Evolutionary conservation across 2,113 vertebrate species (phyloP), one percentile per base, ranked within the genome.

Genomic region (Gavialis gangeticus): DNA sequence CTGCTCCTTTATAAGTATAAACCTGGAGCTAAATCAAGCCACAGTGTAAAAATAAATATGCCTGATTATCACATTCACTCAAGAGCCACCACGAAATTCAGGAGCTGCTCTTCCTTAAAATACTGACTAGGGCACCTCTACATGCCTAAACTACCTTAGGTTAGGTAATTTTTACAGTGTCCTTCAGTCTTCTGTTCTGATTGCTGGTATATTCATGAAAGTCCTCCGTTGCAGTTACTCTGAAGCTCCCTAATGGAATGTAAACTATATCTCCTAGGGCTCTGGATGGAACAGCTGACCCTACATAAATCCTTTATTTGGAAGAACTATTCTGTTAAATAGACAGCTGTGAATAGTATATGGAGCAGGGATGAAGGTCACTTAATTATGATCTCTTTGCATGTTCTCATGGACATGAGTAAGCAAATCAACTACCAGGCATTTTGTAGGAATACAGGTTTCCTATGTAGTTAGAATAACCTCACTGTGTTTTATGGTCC

Each of bases 11-110:
- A 85, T 58, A n/a, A 71, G 54, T 13, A 12, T 85, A 84, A 89
- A 92, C 86, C 91, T 79, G 93, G 85, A 63, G 82, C 27, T 71
- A 82, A 58, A 37, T 86, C 63, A 89, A 87, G 89, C 55, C 54
- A 71, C 75, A 22, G 58, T 82, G 67, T 66, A 94, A 97, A 97
- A 97, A 97, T 96, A 97, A 96, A 85, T 6, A 24, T 64, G 84
- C 37, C 55, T 2, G 11, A 76, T 76, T 21, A 64, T 80, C 4
- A 7, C 81, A 80, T 87, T 94, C n/a, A 37, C 58, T 71, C 1
- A 0, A 64, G 58, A 57, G 46, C 76, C 1, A 3, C 25, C 79
- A 69, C 58, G 22, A 79, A 6, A 37, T 67, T 79, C n/a, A 87
- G 60, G 56, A 67, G 34, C 3, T 6, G 58, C 11, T 4, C 73